Evolutionary conservation across 2,888 invertebrate species (phyloP).

Genomic region (Mellilla xanthometata): DNA sequence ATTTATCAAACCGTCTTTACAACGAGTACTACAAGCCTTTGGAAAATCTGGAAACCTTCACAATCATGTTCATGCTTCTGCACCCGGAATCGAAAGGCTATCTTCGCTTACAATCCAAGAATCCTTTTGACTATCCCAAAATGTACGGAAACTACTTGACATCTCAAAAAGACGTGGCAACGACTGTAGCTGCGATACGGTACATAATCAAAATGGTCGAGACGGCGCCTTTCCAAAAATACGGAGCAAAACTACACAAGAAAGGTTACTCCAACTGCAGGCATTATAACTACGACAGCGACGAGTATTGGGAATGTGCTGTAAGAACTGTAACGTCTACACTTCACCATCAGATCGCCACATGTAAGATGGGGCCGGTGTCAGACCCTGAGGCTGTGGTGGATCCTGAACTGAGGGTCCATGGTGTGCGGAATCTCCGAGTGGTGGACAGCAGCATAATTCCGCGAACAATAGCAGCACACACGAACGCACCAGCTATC

Average conservation of each 20-base stretch:
- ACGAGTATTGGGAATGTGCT: conserved; percentile 87
- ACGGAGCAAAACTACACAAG: conserved; percentile 80
- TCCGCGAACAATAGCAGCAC: conserved; percentile 85
- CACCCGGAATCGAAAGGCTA: conserved; percentile 85
- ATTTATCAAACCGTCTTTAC: conserved; percentile 66
- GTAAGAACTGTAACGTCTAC: conserved; percentile 83
- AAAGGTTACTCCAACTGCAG: conserved; percentile 81
- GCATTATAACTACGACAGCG: conserved; percentile 75
- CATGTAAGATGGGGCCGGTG: conserved; percentile 86
- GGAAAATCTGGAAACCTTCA: conserved; percentile 67
- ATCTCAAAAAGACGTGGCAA: conserved; percentile 82
- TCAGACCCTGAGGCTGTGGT: conserved; percentile 84
- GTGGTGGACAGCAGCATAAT: conserved; percentile 88
- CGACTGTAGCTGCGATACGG: conserved; percentile 82
- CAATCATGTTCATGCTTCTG: conserved; percentile 80
- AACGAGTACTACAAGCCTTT: conserved; percentile 63
- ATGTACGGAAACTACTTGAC: conserved; percentile 89
- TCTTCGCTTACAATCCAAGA: conserved; percentile 82
- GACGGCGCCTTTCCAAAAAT: conserved; percentile 82
- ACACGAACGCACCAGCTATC: conserved; percentile 86
- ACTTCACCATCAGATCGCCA: conserved; percentile 86
- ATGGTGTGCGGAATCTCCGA: conserved; percentile 83
- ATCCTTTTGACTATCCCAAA: conserved; percentile 85
- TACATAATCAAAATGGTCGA: conserved; percentile 80
- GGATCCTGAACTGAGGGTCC: conserved; percentile 83